Evolutionary conservation across 2,113 vertebrate genomes (phyloP).

Genomic region (Zeus faber): DNA sequence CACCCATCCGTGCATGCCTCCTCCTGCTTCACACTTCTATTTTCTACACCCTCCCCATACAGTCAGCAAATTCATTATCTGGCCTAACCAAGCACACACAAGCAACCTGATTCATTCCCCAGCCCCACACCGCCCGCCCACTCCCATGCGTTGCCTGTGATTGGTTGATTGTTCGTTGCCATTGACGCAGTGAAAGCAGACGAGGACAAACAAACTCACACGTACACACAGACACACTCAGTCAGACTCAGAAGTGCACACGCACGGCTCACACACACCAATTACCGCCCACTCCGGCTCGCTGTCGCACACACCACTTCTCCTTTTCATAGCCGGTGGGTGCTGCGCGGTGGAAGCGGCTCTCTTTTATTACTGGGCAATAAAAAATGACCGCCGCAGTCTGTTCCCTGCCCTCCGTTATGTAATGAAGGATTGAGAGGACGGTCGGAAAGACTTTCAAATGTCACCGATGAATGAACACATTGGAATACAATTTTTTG

Average conservation of each 20-base stretch:
- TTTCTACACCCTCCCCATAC: slow-evolving; percentile 34
- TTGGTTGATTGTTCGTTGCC: slow-evolving; percentile 53
- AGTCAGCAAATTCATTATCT: slow-evolving; percentile 84
- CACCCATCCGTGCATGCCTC: neutral
- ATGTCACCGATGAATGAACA: slow-evolving; percentile 17
- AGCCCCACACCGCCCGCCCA: slow-evolving; percentile 27
- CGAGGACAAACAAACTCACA: too few species aligned
- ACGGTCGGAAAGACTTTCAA: too few species aligned
- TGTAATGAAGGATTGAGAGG: slow-evolving; percentile 42
- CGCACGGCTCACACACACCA: neutral
- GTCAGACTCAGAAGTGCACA: slow-evolving; percentile 12
- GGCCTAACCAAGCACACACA: slow-evolving; percentile 77
- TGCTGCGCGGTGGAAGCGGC: slow-evolving; percentile 43
- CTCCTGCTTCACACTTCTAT: neutral
- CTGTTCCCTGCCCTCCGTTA: slow-evolving; percentile 38
- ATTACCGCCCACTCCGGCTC: neutral
- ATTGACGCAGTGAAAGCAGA: slow-evolving; percentile 40
- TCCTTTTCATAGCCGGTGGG: slow-evolving; percentile 57
- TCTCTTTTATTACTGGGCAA: slow-evolving; percentile 42
- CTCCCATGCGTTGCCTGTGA: too few species aligned
- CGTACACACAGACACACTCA: slow-evolving; percentile 1
- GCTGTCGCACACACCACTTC: slow-evolving; percentile 11
- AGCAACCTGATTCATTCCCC: slow-evolving; percentile 72
- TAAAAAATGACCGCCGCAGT: slow-evolving; percentile 42
- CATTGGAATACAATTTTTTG: too few species aligned